Evolutionary conservation across 2,888 invertebrate species (phyloP), one percentile per base, ranked within the genome.

Genomic region (Mactromeris polynyma): DNA sequence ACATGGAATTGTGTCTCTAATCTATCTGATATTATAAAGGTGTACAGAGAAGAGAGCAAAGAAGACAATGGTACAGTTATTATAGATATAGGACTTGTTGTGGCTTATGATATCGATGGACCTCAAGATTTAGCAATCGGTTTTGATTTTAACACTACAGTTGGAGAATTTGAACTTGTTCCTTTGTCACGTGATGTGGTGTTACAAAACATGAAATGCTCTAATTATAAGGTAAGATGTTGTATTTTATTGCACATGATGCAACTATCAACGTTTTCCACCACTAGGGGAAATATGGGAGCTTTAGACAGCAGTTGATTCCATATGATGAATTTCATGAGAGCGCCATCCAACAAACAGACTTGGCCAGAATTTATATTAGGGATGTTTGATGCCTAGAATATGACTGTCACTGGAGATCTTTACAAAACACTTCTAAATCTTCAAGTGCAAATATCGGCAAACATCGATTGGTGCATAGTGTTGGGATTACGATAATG

Each of bases 101-200:
- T 84, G 17, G 88, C 85, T 21, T 81, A 77, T 42, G 88, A 88
- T 81, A 80, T 81, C 19, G 88, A 88, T 40, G 85, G 79, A n/a
- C 40, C 26, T 38, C 78, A 85, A 38, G 26, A 85, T 3, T 26
- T 85, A 19, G 46, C 40, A 78, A 40, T 85, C 17, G 11, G 7
- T 21, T 78, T 14, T 11, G n/a, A 42, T 31, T 26, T 33, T 7
- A 79, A 42, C 51, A n/a, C 7, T 17, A 38, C 58, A 2, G 21
- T 36, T 38, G 79, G 79, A 21, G 36, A 21, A 0, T 85, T 85
- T 79, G 40, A 58, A 19, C 33, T 85, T 4, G 36, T 7, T 0
- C 7, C 31, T 17, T 21, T 78, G 14, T 26, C 54, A 19, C n/a
- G 17, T 21, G 38, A 58, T 21, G 33, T 21, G 26, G 40, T 85